These are phyloP conservation scores for Rhagoletis zephyria DNA, from an alignment of 1,140 invertebrate species.

Conservation along the genomic window DNA sequence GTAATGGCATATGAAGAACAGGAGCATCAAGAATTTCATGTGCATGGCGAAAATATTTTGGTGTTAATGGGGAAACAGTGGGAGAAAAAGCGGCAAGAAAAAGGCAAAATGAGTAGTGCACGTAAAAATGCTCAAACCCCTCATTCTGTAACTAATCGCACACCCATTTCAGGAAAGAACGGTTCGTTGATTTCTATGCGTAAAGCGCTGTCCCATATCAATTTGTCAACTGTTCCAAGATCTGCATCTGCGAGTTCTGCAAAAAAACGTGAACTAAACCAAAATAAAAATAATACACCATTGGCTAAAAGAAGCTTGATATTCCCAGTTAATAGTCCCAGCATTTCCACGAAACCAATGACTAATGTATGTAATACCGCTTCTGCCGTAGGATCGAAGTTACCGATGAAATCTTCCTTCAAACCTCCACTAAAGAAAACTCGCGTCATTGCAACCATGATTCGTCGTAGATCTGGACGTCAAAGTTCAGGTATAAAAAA, in stretches of 20 bases:
- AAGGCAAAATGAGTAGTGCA: slow-evolving; percentile 62
- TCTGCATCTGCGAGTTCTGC: slow-evolving; percentile 54
- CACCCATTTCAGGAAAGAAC: slow-evolving; percentile 64
- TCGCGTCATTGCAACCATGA: slow-evolving; percentile 62
- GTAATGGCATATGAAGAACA: slow-evolving; percentile 75
- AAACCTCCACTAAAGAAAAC: slow-evolving; percentile 64
- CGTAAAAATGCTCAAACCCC: slow-evolving; percentile 64
- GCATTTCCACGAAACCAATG: slow-evolving; percentile 54
- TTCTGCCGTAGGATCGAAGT: slow-evolving; percentile 20
- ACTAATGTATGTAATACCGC: slow-evolving; percentile 35
- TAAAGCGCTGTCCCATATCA: slow-evolving; percentile 64
- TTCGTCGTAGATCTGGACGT: slow-evolving; percentile 63
- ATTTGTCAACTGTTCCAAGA: slow-evolving; percentile 23
- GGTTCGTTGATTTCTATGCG: slow-evolving; percentile 64
- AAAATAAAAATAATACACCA: slow-evolving; percentile 54
- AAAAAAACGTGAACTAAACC: slow-evolving; percentile 61
- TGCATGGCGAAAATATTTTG: slow-evolving; percentile 77
- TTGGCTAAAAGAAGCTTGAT: slow-evolving; percentile 65
- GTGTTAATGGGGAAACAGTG: slow-evolving; percentile 76
- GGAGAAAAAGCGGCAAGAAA: slow-evolving; percentile 74
- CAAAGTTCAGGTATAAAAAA: slow-evolving; percentile 59
- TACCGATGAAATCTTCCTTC: neutral
- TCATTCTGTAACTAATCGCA: slow-evolving; percentile 55
- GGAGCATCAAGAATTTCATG: slow-evolving; percentile 75
- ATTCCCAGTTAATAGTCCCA: slow-evolving; percentile 56